Conservation (phyloP, 2,888 invertebrate genomes). For the Diadegma fenestrale region DNA sequence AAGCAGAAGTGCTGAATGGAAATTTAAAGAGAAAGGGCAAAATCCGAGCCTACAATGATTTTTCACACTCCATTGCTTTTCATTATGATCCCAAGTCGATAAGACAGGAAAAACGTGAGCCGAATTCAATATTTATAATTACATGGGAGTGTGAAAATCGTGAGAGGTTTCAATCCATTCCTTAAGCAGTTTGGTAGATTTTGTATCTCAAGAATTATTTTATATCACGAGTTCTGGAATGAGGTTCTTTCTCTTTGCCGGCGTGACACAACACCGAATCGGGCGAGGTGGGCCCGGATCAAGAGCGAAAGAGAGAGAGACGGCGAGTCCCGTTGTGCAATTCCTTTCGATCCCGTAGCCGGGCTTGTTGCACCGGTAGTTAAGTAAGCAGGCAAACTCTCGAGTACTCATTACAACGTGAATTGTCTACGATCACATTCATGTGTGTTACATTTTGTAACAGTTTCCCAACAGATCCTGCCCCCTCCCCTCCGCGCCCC, state of each 20-base stretch:
- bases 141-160: constrained; percentile 24
- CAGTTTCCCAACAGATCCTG: constrained; percentile 39
- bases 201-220: constrained; percentile 27
- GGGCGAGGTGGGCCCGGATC: constrained; percentile 33
- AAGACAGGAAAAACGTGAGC: background rate
- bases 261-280: constrained; percentile 62
- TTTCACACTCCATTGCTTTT: background rate
- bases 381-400: constrained; percentile 53
- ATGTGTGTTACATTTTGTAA: constrained; percentile 24
- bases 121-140: constrained; percentile 3
- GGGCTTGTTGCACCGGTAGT: constrained; percentile 10
- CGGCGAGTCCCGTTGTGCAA: constrained; percentile 62
- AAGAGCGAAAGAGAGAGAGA: constrained; percentile 11
- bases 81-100: background rate
- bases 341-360: background rate
- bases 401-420: constrained; percentile 65
- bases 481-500: background rate
- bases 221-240: constrained; percentile 9
- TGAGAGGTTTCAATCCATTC: constrained; percentile 41
- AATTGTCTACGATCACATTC: constrained; percentile 61
- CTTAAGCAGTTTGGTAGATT: background rate
- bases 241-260: constrained; percentile 45
- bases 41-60: background rate
- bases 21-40: background rate
- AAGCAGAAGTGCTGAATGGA: background rate